Evolutionary conservation across 2,888 invertebrate genomes (phyloP), one percentile per base, ranked within the genome.

Genomic region (Agrotis clavis): DNA sequence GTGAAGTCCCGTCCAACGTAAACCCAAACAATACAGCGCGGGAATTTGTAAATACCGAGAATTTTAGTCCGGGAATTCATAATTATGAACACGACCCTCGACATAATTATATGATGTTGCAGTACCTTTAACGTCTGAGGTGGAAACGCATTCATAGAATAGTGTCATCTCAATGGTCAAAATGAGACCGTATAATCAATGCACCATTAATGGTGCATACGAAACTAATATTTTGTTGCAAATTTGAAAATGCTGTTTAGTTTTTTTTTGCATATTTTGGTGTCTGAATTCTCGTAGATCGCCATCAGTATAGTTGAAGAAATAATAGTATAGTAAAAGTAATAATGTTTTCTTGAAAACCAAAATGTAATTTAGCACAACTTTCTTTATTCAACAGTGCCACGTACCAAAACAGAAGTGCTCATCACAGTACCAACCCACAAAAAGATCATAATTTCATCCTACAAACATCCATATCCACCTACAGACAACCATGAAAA

Each of bases 21-120:
- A 86, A 90, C 86, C 88, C 81, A 84, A 86, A 90, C 86, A 89
- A 85, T 83, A 82, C 77, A 72, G 64, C 59, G 59, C 59, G 76
- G 63, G 81, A 78, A 84, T 84, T 82, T 69, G 68, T 68, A 74
- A 84, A 82, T 74, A 67, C 77, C 69, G 62, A 77, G 81, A 82
- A 86, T 84, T 80, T 83, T 85, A 87, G 85, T 81, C 77, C 64
- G 70, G 68, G 79, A 85, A 87, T 85, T 85, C 79, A 86, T 88
- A 85, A 86, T 85, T 85, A 83, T 83, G 73, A 59, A 67, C 69
- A 57, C 57, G 74, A 72, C 62, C 73, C 68, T 74, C 57, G n/a
- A n/a, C n/a, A n/a, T n/a, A n/a, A n/a, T n/a, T 61, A 47, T 19
- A 61, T 21, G 41, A 60, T 25, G 25, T 67, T 19, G 35, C 50